Evolutionary conservation across 2,888 invertebrate species (phyloP).

Genomic region (Oxyteleia sp.): DNA sequence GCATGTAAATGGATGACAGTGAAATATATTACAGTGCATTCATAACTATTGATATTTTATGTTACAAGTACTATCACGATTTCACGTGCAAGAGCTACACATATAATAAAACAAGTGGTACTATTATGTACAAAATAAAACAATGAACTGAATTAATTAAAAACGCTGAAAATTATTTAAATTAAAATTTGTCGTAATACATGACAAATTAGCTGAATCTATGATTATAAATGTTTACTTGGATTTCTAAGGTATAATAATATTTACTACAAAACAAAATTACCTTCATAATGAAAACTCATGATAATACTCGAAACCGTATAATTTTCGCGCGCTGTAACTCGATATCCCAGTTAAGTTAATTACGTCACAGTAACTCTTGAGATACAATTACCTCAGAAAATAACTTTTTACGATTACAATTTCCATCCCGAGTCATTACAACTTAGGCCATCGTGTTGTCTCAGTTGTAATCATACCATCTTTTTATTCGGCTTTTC

Average conservation of each 20-base stretch:
- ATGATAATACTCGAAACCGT: constrained; percentile 6
- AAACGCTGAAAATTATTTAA: too few species aligned
- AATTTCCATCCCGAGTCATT: constrained; percentile 14
- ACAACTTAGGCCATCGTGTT: constrained; percentile 11
- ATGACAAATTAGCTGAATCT: too few species aligned
- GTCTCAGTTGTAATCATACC: not conserved
- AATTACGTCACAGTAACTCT: constrained; percentile 13
- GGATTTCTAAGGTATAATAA: not conserved
- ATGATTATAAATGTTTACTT: too few species aligned
- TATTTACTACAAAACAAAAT: not conserved
- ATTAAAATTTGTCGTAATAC: too few species aligned
- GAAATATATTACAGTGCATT: not conserved
- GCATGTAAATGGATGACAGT: too few species aligned
- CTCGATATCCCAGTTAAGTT: not conserved
- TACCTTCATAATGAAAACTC: not conserved
- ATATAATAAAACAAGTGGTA: not conserved
- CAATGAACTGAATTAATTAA: too few species aligned
- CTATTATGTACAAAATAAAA: too few species aligned
- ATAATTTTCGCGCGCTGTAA: constrained; percentile 9
- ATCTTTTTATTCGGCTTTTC: not conserved
- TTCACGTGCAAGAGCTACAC: too few species aligned
- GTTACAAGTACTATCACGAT: not conserved
- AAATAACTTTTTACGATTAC: constrained; percentile 32
- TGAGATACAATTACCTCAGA: constrained; percentile 2
- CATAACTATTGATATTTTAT: not conserved